Evolutionary conservation across 2,888 invertebrate genomes (phyloP).

Genomic region (Folsomia manolachei): DNA sequence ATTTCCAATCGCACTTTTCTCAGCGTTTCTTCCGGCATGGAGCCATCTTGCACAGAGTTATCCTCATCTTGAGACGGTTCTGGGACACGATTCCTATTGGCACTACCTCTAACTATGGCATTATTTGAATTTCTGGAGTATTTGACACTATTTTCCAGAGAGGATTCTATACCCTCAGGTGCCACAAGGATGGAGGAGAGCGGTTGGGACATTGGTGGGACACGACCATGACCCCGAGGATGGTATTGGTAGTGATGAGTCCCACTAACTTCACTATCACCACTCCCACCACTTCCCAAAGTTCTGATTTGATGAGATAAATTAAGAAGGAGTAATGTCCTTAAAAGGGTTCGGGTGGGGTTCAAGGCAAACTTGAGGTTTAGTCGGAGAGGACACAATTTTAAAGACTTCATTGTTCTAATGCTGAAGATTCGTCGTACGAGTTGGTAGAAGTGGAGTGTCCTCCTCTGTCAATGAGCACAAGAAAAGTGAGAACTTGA

Average conservation of each 20-base stretch:
- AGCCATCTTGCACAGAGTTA: background rate
- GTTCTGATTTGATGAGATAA: background rate
- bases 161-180: background rate
- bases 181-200: background rate
- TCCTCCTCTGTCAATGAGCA: too few species aligned
- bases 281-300: background rate
- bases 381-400: too few species aligned
- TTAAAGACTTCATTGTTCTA: too few species aligned
- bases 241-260: background rate
- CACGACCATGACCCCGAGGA: background rate
- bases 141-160: background rate
- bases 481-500: too few species aligned
- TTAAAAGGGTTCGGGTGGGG: too few species aligned
- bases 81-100: background rate
- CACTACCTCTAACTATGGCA: background rate
- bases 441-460: too few species aligned
- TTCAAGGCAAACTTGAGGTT: too few species aligned
- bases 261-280: background rate
- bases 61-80: background rate
- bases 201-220: background rate
- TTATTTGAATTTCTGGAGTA: background rate
- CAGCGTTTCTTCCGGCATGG: conserved; percentile 54
- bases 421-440: too few species aligned
- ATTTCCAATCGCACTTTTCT: conserved; percentile 72
- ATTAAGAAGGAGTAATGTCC: background rate